Base-by-base conservation (phyloP, 2,888 invertebrate genomes). In the Zele albiditarsus region DNA sequence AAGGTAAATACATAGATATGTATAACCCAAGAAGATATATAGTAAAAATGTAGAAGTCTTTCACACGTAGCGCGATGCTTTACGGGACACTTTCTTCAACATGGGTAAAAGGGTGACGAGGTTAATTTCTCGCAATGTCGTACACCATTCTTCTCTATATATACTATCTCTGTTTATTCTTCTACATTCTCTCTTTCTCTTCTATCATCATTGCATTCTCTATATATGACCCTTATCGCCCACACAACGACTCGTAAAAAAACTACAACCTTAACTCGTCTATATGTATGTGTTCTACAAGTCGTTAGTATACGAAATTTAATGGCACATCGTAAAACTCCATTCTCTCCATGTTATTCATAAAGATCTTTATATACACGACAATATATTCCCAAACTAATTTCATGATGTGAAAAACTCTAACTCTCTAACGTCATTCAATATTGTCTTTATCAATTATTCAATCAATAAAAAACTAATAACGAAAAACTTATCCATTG, bases 261-360 rank as follows among this genome's bases (percentile, higher is more conserved):
- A 86, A 82, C 79, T 76, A 78, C 80, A 73, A 70, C 68, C 28
- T 79, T 82, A 84, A 81, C 84, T 83, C 84, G 83, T 63, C 63
- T 63, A 84, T 46, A 46, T 53, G 20, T 53, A 20, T 53, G 8
- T 53, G 53, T 20, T 86, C 83, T 84, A 86, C 85, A 83, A 83
- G 81, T 81, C 80, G 83, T 87, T 85, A 85, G 81, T 83, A 80
- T 83, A 80, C 81, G 80, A 82, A 87, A 87, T 85, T 87, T 87
- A 87, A 87, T 84, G 83, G 82, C 80, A 76, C 80, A 73, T 84
- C 84, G 84, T 88, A 86, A 87, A 87, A 77, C 67, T 58, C 25
- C 58, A 66, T 66, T 42, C 71, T 38, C 42, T 53, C 20, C 6
- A 10, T 53, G 20, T 53, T 53, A 53, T 53, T 53, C 53, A 20